Conservation (phyloP, 1,140 invertebrate species). For the Bombyx mandarina region DNA sequence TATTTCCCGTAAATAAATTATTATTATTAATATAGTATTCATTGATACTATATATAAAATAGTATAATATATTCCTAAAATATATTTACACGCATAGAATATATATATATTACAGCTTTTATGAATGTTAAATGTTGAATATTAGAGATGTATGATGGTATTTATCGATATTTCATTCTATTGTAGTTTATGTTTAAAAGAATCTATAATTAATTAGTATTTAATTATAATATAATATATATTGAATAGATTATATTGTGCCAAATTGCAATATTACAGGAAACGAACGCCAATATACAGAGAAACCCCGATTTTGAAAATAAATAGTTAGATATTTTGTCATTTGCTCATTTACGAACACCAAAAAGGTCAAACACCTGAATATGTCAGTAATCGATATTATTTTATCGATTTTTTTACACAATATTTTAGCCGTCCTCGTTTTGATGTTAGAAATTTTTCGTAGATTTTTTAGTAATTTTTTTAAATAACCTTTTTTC, state of each 20-base stretch:
- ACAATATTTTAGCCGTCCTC: conserved; percentile 17
- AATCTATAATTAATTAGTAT: conserved; percentile 10
- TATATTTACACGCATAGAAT: conserved; percentile 16
- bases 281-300: conserved; percentile 37
- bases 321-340: conserved; percentile 2
- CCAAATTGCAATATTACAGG: conserved; percentile 59
- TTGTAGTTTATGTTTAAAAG: conserved; percentile 32
- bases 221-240: conserved; percentile 23
- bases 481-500: background rate
- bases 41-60: conserved; percentile 13
- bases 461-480: background rate
- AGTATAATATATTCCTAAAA: conserved; percentile 25
- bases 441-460: conserved; percentile 5
- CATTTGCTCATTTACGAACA: conserved; percentile 25
- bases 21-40: no score
- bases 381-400: no score
- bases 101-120: conserved; percentile 48
- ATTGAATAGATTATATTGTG: conserved; percentile 32
- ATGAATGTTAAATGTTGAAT: conserved; percentile 30
- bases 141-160: conserved; percentile 19
- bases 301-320: conserved; percentile 19
- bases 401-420: conserved; percentile 3
- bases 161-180: conserved; percentile 45
- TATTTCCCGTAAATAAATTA: no score
- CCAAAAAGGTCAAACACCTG: conserved; percentile 14